Conservation (phyloP, 2,888 invertebrate genomes). For the Perizoma flavofasciatum region DNA sequence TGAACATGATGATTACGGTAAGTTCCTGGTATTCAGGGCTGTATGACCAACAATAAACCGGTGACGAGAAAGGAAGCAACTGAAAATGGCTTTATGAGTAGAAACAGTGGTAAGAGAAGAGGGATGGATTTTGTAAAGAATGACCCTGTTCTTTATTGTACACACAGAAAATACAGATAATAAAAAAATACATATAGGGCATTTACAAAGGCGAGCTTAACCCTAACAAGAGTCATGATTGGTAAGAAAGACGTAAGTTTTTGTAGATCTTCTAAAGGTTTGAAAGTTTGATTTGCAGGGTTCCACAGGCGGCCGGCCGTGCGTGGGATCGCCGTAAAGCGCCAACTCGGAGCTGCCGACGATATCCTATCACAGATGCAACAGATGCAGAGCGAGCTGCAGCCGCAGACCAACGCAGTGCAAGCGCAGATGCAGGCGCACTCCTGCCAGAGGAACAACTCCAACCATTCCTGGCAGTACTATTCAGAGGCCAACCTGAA, state of each 20-base stretch:
- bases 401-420: conserved; percentile 60
- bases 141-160: no score
- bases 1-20: conserved; percentile 94
- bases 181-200: no score
- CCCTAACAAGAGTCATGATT: no score
- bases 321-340: conserved; percentile 90
- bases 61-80: no score
- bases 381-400: conserved; percentile 90
- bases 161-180: no score
- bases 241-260: no score
- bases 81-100: no score
- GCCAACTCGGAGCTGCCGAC: conserved; percentile 92
- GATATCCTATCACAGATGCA: conserved; percentile 93
- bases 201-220: no score
- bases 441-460: conserved; percentile 67
- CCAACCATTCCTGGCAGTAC: conserved; percentile 86
- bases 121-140: no score
- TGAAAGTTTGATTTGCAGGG: conserved; percentile 47
- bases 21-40: background rate
- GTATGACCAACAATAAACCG: no score
- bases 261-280: no score
- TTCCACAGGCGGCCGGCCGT: conserved; percentile 95
- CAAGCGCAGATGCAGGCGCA: conserved; percentile 57
- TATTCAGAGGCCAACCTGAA: conserved; percentile 84
- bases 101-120: no score